phyloP scores from a whole-genome alignment of 1,140 invertebrate genomes.

The Copidosoma floridanum region DNA sequence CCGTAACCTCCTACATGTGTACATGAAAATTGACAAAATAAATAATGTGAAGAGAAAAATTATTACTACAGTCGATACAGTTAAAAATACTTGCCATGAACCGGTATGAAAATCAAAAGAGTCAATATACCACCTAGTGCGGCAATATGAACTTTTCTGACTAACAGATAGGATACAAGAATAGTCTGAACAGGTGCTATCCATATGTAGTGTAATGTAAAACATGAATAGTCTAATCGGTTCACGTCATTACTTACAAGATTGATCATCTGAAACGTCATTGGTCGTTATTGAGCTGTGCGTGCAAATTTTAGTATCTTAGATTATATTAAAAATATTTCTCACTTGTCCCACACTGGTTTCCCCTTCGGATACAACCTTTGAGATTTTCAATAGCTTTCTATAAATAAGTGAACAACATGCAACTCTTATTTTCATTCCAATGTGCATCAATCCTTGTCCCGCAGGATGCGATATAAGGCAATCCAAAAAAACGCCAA shows the following conservation, averaged over 20 bases:
- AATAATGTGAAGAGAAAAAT: no score
- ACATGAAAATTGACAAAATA: no score
- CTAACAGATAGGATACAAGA: conserved; percentile 76
- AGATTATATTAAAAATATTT: no score
- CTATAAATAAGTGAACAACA: conserved; percentile 78
- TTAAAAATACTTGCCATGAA: conserved; percentile 65
- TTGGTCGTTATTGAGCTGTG: neutral
- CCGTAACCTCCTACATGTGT: conserved; percentile 63
- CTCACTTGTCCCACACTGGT: conserved; percentile 45
- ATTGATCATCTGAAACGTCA: conserved; percentile 84
- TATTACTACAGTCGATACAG: no score
- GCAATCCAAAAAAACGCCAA: conserved; percentile 68
- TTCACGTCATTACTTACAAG: conserved; percentile 87
- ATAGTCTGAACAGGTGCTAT: conserved; percentile 78
- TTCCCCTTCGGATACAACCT: conserved; percentile 31
- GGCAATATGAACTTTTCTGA: conserved; percentile 68
- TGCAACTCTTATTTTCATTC: conserved; percentile 77
- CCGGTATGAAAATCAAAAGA: conserved; percentile 77
- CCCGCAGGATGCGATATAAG: conserved; percentile 77
- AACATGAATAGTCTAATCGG: conserved; percentile 67
- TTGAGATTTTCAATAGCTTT: conserved; percentile 61
- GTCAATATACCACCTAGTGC: conserved; percentile 76
- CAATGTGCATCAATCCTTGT: conserved; percentile 70
- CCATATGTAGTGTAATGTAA: conserved; percentile 77
- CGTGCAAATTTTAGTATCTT: no score